Base-by-base conservation (phyloP, 1,140 invertebrate species). In the Papilio polyxenes region DNA sequence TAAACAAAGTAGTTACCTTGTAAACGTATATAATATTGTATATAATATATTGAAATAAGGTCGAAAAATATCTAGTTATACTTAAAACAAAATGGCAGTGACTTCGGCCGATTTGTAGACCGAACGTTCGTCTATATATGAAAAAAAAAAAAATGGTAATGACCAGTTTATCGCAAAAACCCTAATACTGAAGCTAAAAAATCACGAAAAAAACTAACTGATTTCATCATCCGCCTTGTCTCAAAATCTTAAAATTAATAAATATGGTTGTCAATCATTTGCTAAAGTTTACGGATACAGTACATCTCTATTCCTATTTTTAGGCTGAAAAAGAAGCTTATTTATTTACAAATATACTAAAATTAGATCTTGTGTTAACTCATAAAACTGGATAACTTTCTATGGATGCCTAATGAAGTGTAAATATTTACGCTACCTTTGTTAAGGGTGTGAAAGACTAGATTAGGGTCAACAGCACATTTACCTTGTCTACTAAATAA, bases 351-450 rank as follows among this genome's bases (percentile, higher is more conserved):
- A 72, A 72, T 40, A 15, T 17, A 40, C 65, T 31, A 31, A 72
- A 37, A 40, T 72, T 69, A 69, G 31, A 69, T 69, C 31, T 15
- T 15, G 31, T 69, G 65, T 69, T 65, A 23, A 72, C 31, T 72
- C 65, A 40, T 37, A 72, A 72, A 72, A 72, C 62, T 15, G 65
- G 31, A 31, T 23, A 65, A 31, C 9, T 40, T 40, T 17, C 31
- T 72, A 65, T 31, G 20, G 23, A 69, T 37, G 65, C 37, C 37
- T 37, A 72, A 72, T 72, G 31, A 72, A 72, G 65, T 72, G 65
- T 72, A 69, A 10, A 31, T 72, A 13, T 65, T 69, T 72, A 40
- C 65, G 65, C 65, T 72, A 13, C 65, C 65, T 40, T 72, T 72
- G 65, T 72, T 72, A 15, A 31, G 31, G 65, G 65, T 72, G 65